phyloP scores from a whole-genome alignment of 2,797 vertebrate species.

The Carapus acus region DNA sequence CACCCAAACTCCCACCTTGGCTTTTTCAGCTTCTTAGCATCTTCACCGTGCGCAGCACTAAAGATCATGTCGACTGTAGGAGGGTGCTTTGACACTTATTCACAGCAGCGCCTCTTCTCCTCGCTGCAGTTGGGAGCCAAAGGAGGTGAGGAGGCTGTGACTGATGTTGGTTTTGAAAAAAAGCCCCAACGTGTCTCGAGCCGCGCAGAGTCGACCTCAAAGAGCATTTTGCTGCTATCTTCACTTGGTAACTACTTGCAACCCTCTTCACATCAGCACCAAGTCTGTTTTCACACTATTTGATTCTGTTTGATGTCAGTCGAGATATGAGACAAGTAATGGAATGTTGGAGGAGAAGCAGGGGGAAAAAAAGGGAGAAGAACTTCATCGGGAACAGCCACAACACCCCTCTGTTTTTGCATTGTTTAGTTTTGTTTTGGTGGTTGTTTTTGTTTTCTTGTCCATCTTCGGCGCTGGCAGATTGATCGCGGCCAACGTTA shows the following conservation, averaged over 20 bases:
- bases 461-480: conserved; percentile 25
- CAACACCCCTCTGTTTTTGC: too few species aligned
- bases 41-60: conserved; percentile 62
- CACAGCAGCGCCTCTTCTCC: conserved; percentile 52
- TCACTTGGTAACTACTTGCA: conserved; percentile 56
- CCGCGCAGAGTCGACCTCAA: conserved; percentile 50
- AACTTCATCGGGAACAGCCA: conserved; percentile 27
- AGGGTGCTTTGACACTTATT: conserved; percentile 61
- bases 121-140: conserved; percentile 50
- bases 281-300: conserved; percentile 51
- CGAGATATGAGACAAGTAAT: conserved; percentile 45
- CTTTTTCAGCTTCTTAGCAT: conserved; percentile 47
- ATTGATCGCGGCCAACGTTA: conserved; percentile 50
- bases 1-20: too few species aligned
- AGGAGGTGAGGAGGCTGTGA: conserved; percentile 48
- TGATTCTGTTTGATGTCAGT: conserved; percentile 60
- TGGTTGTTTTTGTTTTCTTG: not conserved
- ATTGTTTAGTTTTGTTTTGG: too few species aligned
- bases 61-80: conserved; percentile 61
- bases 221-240: conserved; percentile 60
- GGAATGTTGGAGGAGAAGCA: conserved; percentile 20
- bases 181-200: conserved; percentile 51
- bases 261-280: conserved; percentile 49
- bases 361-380: too few species aligned
- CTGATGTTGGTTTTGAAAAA: conserved; percentile 53